phyloP scores from a whole-genome alignment of 2,797 vertebrate genomes.

The Pangasius mekongensis region DNA sequence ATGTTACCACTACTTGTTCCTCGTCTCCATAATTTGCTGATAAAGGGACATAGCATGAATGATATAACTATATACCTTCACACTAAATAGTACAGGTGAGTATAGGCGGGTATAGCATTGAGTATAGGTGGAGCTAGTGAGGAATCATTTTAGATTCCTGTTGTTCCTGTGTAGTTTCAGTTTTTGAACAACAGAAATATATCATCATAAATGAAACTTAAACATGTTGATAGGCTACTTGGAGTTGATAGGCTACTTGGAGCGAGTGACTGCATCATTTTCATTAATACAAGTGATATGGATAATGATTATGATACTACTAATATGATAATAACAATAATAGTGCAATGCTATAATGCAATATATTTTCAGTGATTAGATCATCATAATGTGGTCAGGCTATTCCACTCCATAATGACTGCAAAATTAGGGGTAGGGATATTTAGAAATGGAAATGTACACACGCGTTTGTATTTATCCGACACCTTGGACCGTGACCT shows the following conservation, averaged over 20 bases:
- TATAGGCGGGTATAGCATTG: not conserved
- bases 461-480: constrained; percentile 12
- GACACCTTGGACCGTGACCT: constrained; percentile 17
- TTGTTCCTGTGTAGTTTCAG: not conserved
- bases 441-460: constrained; percentile 26
- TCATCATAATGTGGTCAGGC: constrained; percentile 10
- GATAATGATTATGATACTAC: not conserved
- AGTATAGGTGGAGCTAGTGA: not conserved
- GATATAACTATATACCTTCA: not conserved
- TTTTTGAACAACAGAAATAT: not conserved
- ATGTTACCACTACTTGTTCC: not conserved
- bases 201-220: not conserved
- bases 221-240: not conserved
- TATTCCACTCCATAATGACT: not conserved
- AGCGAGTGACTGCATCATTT: not conserved
- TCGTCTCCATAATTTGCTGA: not conserved
- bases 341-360: not conserved
- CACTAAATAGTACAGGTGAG: not conserved
- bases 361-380: constrained; percentile 16
- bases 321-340: not conserved
- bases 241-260: not conserved
- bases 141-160: not conserved
- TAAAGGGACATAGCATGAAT: too few relatives aligned
- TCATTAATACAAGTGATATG: not conserved
- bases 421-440: constrained; percentile 4